Evolutionary conservation across 2,888 invertebrate genomes (phyloP).

Genomic region (Zaprionus bogoriensis): DNA sequence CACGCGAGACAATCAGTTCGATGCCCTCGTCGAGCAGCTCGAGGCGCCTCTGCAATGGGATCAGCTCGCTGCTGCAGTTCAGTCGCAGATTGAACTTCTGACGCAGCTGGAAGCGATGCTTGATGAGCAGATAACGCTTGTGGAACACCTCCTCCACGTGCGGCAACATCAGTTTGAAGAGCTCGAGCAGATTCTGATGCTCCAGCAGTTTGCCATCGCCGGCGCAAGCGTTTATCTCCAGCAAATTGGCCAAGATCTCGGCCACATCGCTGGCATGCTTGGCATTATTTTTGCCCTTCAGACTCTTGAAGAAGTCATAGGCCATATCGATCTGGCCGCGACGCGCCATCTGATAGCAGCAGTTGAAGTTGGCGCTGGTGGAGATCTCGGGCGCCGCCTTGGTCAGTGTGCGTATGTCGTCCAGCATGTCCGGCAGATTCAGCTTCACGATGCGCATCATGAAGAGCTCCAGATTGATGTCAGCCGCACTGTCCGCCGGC

Average conservation of each 20-base stretch:
- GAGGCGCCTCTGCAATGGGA: conserved; percentile 48
- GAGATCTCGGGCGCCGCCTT: conserved; percentile 80
- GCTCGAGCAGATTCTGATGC: conserved; percentile 74
- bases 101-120: conserved; percentile 66
- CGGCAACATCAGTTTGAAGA: conserved; percentile 74
- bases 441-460: conserved; percentile 81
- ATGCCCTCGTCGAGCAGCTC: conserved; percentile 71
- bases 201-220: conserved; percentile 50
- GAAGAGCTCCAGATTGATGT: conserved; percentile 78
- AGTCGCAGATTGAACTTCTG: conserved; percentile 68
- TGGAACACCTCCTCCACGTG: conserved; percentile 46
- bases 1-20: conserved; percentile 63
- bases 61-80: conserved; percentile 52
- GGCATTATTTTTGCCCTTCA: conserved; percentile 59
- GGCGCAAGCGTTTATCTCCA: conserved; percentile 54
- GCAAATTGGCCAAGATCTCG: conserved; percentile 62
- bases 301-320: conserved; percentile 73
- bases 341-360: conserved; percentile 80
- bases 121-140: conserved; percentile 63
- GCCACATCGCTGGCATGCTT: conserved; percentile 70
- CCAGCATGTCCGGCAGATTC: conserved; percentile 80
- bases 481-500: conserved; percentile 75
- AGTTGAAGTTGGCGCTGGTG: conserved; percentile 79
- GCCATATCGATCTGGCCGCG: conserved; percentile 79
- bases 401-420: conserved; percentile 78